Percentiles rank a stretch among this genome's conserved stretches.
Evolutionary conservation across 1,140 invertebrate species (phyloP).

Genomic region (Streblospio benedicti): DNA sequence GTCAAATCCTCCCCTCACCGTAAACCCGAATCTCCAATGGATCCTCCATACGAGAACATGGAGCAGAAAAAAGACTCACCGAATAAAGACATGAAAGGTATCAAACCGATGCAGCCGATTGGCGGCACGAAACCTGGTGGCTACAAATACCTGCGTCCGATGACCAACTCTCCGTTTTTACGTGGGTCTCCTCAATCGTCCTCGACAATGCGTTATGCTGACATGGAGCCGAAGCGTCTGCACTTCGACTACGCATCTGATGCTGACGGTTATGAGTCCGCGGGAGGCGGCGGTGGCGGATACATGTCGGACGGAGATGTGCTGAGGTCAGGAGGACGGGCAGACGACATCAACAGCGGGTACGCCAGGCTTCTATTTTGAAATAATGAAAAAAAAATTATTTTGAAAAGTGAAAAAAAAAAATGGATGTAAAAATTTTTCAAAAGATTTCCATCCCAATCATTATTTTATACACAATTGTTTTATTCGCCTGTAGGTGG

Average conservation of each 20-base stretch:
- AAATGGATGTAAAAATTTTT: too few species aligned
- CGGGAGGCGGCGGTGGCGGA: too few species aligned
- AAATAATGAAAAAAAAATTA: too few species aligned
- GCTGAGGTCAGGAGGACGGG: slow-evolving; percentile 42
- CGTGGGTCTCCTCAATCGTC: slow-evolving; percentile 9
- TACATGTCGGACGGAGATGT: slow-evolving; percentile 71
- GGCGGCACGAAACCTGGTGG: slow-evolving; percentile 49
- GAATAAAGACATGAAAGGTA: slow-evolving; percentile 28
- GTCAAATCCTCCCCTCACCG: not conserved
- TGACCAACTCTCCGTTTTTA: slow-evolving; percentile 7
- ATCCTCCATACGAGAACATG: slow-evolving; percentile 34
- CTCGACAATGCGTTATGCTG: slow-evolving; percentile 14
- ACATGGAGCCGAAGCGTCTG: slow-evolving; percentile 18
- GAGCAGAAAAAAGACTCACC: slow-evolving; percentile 32
- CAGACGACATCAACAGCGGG: slow-evolving; percentile 56
- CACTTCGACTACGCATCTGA: slow-evolving; percentile 43
- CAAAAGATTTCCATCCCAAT: too few species aligned
- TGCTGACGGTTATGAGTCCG: slow-evolving; percentile 38
- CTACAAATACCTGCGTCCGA: slow-evolving; percentile 47
- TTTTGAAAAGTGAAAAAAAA: too few species aligned
- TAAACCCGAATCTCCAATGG: slow-evolving; percentile 47
- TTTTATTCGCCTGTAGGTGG: too few species aligned
- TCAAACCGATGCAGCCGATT: slow-evolving; percentile 86
- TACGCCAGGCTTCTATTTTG: too few species aligned
- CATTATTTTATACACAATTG: too few species aligned